Evolutionary conservation across 2,888 invertebrate species (phyloP), one percentile per base, ranked within the genome.

Genomic region (Allygus modestus): DNA sequence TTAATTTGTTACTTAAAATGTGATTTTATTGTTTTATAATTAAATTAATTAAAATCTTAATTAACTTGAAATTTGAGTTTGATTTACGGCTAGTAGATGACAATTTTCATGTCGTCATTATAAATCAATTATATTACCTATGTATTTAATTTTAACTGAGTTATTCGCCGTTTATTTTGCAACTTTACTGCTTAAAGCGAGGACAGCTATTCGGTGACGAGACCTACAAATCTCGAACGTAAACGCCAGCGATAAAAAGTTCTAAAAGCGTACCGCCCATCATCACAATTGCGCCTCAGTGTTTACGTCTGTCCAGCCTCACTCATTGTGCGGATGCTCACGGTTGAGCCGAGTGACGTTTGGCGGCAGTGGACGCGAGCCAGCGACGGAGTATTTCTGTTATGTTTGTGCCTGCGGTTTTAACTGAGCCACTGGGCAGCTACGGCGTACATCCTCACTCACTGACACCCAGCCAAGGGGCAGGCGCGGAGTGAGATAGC

Each of bases 211-310:
- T 65, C 26, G 15, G 1, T 65, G 26, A 28, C 51, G 15, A 58
- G 65, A 28, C 65, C 65, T 65, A 31, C 26, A 17, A 28, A 54
- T 54, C 11, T 54, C 20, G 54, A 23, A 54, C 54, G 23, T 54
- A 23, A 23, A 1, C 46, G 4, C 54, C 26, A 31, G 28, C 28
- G 31, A 31, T 65, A 65, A 65, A 65, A 23, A 1, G 65, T 28
- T 65, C 65, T 65, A 65, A 65, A 65, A 65, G 65, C 65, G 65
- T 28, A 26, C 26, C 65, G n/a, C 0, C n/a, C 65, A n/a, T 65
- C 15, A 31, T 0, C 28, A 12, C 65, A 28, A 28, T 28, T 65
- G 26, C 65, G 65, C 65, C 28, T 65, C 31, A 15, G 15, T 15
- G 26, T 65, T 28, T 65, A 65, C 65, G 31, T 65, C 31, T 31